Evolutionary conservation across 2,797 vertebrate genomes (phyloP), one percentile per base, ranked within the genome.

Genomic region (Clarias platycephalus): DNA sequence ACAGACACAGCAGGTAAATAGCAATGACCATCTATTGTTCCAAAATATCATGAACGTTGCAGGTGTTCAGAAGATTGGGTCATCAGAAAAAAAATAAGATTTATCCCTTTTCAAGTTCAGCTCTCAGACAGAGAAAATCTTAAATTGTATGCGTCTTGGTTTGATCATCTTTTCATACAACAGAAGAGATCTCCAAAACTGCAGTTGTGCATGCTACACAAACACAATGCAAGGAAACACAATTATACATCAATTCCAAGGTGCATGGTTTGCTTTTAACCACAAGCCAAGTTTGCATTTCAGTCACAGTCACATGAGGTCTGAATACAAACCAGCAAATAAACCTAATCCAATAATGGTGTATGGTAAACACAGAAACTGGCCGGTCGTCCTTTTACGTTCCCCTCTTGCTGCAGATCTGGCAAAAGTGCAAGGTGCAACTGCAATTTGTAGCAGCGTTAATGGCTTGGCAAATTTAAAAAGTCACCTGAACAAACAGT

Each of bases 341-440:
- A 20, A 5, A 28, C 13, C 34, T 66, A 77, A 24, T 53, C 57
- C n/a, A 49, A 72, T 58, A 40, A 67, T 55, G 37, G 28, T 26
- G 55, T 57, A 53, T 9, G 20, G 68, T 81, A 76, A 76, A 64
- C 60, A 58, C 34, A 58, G 40, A 53, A 80, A 64, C 44, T n/a
- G 62, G 62, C 44, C 53, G 2, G 12, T 60, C n/a, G 15, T 26
- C 34, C 7, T 60, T 66, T 76, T 20, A 53, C 28, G 5, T 72
- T 79, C 18, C 75, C 75, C 40, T 79, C 66, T 58, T 34, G 20
- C 80, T 60, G 63, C 20, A 53, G 72, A 49, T n/a, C 70, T 72
- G 82, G 85, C 72, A 62, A 58, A 82, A 26, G 80, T 85, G 84
- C 84, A 86, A 83, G 81, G 81, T 86, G 81, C 81, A 86, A 58